A percentile compares a stretch with the other conserved stretches of the same genome.
Evolutionary conservation across 2,797 vertebrate species (phyloP).

Genomic region (Glyptemys insculpta): DNA sequence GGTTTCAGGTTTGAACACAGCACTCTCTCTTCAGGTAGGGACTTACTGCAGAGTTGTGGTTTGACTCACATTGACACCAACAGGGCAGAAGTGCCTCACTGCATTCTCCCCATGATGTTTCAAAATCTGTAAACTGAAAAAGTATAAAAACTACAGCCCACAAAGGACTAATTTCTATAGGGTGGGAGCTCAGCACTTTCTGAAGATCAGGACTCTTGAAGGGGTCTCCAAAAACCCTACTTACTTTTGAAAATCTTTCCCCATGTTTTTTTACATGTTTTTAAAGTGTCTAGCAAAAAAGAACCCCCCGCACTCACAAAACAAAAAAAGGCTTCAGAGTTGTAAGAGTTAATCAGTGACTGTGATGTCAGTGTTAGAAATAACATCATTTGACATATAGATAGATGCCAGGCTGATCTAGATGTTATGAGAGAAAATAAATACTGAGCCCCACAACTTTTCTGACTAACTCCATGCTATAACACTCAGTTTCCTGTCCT

Average conservation of each 20-base stretch:
- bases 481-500: too few species aligned
- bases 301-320: too few species aligned
- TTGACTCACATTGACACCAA: neutral
- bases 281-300: neutral
- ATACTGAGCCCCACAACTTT: neutral
- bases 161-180: neutral
- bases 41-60: neutral
- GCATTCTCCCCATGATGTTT: neutral
- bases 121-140: neutral
- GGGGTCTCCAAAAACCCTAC: neutral
- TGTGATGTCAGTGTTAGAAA: neutral
- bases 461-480: neutral
- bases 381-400: neutral
- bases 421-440: neutral
- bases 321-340: neutral
- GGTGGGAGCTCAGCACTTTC: neutral
- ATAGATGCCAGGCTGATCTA: neutral
- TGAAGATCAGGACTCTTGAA: neutral
- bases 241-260: neutral
- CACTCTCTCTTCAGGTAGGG: neutral
- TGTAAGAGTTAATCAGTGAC: neutral
- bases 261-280: neutral
- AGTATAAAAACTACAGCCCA: neutral
- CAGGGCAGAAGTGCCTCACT: fast-evolving
- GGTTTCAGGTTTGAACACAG: neutral